Conservation (phyloP, 2,797 vertebrate genomes). For the Rousettus madagascariensis region DNA sequence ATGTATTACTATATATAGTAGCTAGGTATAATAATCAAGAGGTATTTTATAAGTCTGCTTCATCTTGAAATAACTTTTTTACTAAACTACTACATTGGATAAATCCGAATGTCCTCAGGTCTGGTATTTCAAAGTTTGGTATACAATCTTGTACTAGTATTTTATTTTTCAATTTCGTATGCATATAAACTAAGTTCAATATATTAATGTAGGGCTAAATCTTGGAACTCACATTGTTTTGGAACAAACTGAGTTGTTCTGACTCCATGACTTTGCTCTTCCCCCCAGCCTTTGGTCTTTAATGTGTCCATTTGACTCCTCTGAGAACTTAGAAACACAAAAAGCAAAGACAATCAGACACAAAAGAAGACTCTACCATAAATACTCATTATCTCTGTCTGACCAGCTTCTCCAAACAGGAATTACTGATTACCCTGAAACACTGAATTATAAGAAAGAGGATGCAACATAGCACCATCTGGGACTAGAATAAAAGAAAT, state of each 20-base stretch:
- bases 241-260: conserved; percentile 72
- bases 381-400: background rate
- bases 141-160: background rate
- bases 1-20: background rate
- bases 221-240: conserved; percentile 77
- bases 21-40: conserved; percentile 3
- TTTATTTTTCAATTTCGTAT: background rate
- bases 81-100: background rate
- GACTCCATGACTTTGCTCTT: conserved; percentile 49
- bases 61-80: conserved; percentile 4
- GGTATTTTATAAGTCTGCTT: conserved; percentile 9
- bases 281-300: conserved; percentile 65
- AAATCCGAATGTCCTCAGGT: background rate
- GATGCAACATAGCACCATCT: background rate
- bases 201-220: background rate
- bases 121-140: background rate
- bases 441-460: background rate
- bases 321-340: conserved; percentile 74
- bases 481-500: background rate
- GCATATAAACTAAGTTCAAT: background rate
- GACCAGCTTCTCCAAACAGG: conserved; percentile 11
- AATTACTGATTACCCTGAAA: background rate
- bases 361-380: background rate
- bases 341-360: conserved; percentile 63
- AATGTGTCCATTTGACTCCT: conserved; percentile 55